Evolutionary conservation across 2,797 vertebrate species (phyloP).

Genomic region (Scomberomorus guttatus): DNA sequence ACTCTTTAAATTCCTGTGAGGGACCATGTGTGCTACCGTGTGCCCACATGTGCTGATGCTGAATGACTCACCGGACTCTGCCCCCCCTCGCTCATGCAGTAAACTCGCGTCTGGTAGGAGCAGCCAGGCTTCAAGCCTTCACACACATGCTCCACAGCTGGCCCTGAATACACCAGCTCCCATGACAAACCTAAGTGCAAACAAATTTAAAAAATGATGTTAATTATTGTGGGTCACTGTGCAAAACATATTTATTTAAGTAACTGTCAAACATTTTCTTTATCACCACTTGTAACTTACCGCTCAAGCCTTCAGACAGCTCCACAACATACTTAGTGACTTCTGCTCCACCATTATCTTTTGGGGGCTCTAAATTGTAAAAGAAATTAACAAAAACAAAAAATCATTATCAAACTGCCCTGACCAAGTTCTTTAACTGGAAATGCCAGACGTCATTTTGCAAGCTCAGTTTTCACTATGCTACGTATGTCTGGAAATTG

Average conservation of each 20-base stretch:
- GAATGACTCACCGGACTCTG: constrained; percentile 92
- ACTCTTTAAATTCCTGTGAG: constrained; percentile 29
- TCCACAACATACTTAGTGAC: constrained; percentile 94
- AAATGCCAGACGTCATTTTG: background rate
- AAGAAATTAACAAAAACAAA: background rate
- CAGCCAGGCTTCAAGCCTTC: constrained; percentile 93
- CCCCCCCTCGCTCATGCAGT: constrained; percentile 94
- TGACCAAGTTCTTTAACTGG: background rate
- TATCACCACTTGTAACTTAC: constrained; percentile 78
- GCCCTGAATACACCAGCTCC: constrained; percentile 92
- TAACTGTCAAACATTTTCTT: background rate
- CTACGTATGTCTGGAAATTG: background rate
- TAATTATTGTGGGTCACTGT: background rate
- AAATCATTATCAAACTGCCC: background rate
- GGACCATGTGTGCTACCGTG: constrained; percentile 1
- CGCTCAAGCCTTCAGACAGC: constrained; percentile 90
- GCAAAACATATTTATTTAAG: background rate
- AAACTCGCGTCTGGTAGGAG: constrained; percentile 91
- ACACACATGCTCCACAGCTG: constrained; percentile 90
- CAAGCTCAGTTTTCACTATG: background rate
- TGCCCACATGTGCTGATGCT: constrained; percentile 29
- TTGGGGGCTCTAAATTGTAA: constrained; percentile 89
- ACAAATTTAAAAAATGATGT: background rate
- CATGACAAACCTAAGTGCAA: constrained; percentile 87
- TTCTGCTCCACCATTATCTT: constrained; percentile 92